Percentiles rank a stretch among this genome's conserved stretches.
Evolutionary conservation across 2,888 invertebrate genomes (phyloP).

Genomic region (Portevinia maculata): DNA sequence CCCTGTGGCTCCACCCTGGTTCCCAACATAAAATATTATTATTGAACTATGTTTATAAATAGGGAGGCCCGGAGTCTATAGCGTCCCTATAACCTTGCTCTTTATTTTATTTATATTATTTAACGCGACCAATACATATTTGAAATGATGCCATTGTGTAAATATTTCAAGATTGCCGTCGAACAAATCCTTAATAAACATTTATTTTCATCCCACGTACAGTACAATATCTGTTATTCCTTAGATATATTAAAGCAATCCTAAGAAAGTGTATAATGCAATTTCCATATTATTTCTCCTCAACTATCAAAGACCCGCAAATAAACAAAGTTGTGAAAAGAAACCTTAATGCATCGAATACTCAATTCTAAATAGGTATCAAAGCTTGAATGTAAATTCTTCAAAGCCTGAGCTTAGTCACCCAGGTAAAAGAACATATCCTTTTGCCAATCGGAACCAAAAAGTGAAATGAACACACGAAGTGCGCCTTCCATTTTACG

Average conservation of each 20-base stretch:
- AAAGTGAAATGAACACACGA: slow-evolving; percentile 29
- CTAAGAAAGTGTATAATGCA: slow-evolving; percentile 28
- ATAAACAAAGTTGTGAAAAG: neutral
- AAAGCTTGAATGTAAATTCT: slow-evolving; percentile 62
- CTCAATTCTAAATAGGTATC: slow-evolving; percentile 55
- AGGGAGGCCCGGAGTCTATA: too few species aligned
- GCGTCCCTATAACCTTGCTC: too few species aligned
- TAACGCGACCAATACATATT: too few species aligned
- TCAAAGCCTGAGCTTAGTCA: slow-evolving; percentile 42
- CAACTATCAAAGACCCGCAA: slow-evolving; percentile 17
- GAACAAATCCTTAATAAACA: too few species aligned
- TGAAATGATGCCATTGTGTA: too few species aligned
- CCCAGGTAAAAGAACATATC: slow-evolving; percentile 9
- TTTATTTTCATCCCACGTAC: too few species aligned
- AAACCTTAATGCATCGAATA: slow-evolving; percentile 29
- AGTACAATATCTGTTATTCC: neutral
- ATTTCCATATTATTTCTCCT: slow-evolving; percentile 22
- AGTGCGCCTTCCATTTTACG: slow-evolving; percentile 48
- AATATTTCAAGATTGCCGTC: too few species aligned
- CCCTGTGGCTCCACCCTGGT: too few species aligned
- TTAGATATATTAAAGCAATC: neutral
- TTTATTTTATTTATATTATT: too few species aligned
- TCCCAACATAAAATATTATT: too few species aligned
- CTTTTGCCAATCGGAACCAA: slow-evolving; percentile 39
- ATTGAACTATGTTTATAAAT: too few species aligned